Conservation (phyloP, 2,888 invertebrate genomes). For the Drosophila testacea region DNA sequence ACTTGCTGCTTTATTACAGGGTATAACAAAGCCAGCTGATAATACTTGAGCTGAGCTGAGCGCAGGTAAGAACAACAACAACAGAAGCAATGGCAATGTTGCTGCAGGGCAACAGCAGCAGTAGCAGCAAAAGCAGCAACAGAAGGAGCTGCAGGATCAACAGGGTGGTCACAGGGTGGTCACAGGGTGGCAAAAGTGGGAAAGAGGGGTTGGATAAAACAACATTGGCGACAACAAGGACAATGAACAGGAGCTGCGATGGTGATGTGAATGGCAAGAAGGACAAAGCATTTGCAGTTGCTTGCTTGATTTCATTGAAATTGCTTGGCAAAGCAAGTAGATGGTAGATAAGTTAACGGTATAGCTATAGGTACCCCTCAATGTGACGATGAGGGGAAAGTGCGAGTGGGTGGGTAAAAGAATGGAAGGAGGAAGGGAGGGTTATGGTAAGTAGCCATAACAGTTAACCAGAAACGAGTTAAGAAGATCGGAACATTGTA, state of each 20-base stretch:
- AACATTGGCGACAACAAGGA: slow-evolving; percentile 51
- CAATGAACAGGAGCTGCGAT: slow-evolving; percentile 27
- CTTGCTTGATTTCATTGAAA: slow-evolving; percentile 62
- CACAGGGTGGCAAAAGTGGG: not conserved
- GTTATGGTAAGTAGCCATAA: slow-evolving; percentile 49
- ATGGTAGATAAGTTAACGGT: slow-evolving; percentile 37
- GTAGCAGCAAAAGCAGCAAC: slow-evolving; percentile 20
- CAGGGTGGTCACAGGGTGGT: not conserved
- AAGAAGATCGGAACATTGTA: slow-evolving; percentile 29
- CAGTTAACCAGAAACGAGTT: slow-evolving; percentile 40
- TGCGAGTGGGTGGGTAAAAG: not conserved
- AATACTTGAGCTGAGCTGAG: slow-evolving; percentile 29
- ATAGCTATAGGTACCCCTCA: slow-evolving; percentile 11
- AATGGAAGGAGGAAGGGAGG: not conserved
- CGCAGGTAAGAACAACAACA: slow-evolving; percentile 28
- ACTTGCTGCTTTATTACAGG: slow-evolving; percentile 7
- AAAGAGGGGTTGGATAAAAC: slow-evolving; percentile 6
- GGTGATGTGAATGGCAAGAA: slow-evolving; percentile 18
- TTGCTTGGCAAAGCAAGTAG: slow-evolving; percentile 45
- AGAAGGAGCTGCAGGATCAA: not conserved
- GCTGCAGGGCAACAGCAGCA: slow-evolving; percentile 38
- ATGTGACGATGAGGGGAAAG: not conserved
- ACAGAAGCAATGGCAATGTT: slow-evolving; percentile 19
- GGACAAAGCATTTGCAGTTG: slow-evolving; percentile 55
- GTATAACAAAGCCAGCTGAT: slow-evolving; percentile 34